phyloP scores from a whole-genome alignment of 2,113 vertebrate species.

The Cercopithecus mona region DNA sequence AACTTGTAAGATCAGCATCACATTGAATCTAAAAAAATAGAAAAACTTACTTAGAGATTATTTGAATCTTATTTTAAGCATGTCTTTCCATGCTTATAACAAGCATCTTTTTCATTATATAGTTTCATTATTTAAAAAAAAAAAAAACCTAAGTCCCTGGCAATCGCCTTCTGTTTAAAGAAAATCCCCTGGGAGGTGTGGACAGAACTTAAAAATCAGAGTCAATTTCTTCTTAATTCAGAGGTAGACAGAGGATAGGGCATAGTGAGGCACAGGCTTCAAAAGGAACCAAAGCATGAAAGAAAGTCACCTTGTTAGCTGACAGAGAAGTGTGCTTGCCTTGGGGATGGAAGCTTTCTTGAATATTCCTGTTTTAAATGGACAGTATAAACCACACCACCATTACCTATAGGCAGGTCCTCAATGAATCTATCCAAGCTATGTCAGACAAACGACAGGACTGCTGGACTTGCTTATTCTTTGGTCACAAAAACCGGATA shows the following conservation, averaged over 20 bases:
- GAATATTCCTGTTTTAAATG: constrained; percentile 47
- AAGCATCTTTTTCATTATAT: not conserved
- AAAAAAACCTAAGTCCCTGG: not conserved
- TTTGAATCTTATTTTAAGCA: not conserved
- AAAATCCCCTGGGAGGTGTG: constrained; percentile 70
- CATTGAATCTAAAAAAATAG: constrained; percentile 44
- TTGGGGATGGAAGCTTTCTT: constrained; percentile 48
- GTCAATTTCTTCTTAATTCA: constrained; percentile 80
- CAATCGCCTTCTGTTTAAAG: constrained; percentile 76
- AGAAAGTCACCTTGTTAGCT: constrained; percentile 82
- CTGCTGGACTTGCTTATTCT: not conserved
- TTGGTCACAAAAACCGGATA: not conserved
- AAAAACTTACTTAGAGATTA: not conserved
- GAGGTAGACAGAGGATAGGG: constrained; percentile 66
- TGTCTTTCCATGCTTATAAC: not conserved
- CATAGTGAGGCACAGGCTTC: constrained; percentile 65
- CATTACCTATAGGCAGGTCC: not conserved
- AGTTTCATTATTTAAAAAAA: not conserved
- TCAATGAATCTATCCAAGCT: not conserved
- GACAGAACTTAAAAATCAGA: constrained; percentile 76
- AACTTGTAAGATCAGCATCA: not conserved
- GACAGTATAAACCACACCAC: not conserved
- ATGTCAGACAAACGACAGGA: not conserved
- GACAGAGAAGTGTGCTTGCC: constrained; percentile 52
- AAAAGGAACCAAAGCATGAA: constrained; percentile 79